Percentiles rank a stretch among this genome's conserved stretches.
Conservation (phyloP, 2,888 invertebrate genomes). For the Holacanthella duospinosa region DNA sequence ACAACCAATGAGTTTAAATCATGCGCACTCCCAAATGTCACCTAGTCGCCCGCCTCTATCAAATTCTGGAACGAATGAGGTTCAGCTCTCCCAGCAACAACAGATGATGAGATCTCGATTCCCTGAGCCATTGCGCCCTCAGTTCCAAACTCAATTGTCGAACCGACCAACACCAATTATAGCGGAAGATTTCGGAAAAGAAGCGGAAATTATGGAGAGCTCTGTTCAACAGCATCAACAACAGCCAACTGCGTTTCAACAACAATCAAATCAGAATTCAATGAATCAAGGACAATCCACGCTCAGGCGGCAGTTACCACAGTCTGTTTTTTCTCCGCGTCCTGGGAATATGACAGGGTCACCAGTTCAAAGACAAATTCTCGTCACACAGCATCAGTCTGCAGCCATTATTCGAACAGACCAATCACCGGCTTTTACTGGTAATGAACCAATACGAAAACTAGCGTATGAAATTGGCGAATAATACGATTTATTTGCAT, state of each 20-base stretch:
- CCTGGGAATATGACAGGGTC: background rate
- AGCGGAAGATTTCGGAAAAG: background rate
- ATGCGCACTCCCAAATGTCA: constrained; percentile 2
- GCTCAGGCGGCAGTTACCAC: background rate
- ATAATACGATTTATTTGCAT: too few relatives aligned
- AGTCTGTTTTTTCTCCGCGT: background rate
- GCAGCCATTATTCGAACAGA: background rate
- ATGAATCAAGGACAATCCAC: background rate
- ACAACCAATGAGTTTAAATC: background rate
- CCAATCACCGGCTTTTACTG: too few relatives aligned
- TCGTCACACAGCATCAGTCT: background rate
- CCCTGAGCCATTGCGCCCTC: background rate
- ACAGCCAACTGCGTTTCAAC: background rate
- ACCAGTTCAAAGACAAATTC: background rate
- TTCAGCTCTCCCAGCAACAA: background rate
- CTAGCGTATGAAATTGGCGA: too few relatives aligned
- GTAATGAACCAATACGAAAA: too few relatives aligned
- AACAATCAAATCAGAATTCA: background rate
- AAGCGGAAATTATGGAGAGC: background rate
- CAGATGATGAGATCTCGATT: background rate
- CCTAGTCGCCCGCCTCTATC: background rate
- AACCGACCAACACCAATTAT: background rate
- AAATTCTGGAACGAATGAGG: background rate
- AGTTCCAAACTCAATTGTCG: background rate
- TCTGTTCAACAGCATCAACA: background rate